Evolutionary conservation across 2,797 vertebrate genomes (phyloP).

Genomic region (Naso thynnoides): DNA sequence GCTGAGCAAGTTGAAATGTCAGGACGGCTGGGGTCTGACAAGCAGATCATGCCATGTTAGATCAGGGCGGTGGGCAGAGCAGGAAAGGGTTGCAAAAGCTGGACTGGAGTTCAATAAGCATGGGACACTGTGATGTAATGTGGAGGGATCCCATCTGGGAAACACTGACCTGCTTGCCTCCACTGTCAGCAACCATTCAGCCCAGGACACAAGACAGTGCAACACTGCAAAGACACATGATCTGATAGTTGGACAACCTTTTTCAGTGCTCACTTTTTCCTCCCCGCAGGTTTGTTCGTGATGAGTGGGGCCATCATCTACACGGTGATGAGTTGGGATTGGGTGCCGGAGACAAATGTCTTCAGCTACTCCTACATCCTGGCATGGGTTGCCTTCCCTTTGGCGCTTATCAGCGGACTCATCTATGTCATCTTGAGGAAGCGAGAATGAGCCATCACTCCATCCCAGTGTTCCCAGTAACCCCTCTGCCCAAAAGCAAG

Average conservation of each 20-base stretch:
- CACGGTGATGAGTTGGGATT: conserved; percentile 90
- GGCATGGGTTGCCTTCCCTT: conserved; percentile 95
- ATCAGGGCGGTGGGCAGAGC: conserved; percentile 47
- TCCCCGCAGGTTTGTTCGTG: conserved; percentile 91
- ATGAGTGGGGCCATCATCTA: conserved; percentile 96
- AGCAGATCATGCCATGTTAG: conserved; percentile 66
- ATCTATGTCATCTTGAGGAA: conserved; percentile 97
- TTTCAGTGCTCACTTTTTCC: background rate
- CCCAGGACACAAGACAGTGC: conserved; percentile 31
- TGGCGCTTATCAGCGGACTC: conserved; percentile 93
- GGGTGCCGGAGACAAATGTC: conserved; percentile 75
- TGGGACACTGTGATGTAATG: conserved; percentile 35
- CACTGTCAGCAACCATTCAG: conserved; percentile 39
- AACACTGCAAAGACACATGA: conserved; percentile 38
- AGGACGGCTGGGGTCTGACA: conserved; percentile 63
- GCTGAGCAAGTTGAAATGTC: conserved; percentile 78
- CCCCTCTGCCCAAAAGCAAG: conserved; percentile 50
- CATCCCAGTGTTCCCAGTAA: conserved; percentile 54
- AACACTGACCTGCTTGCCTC: conserved; percentile 19
- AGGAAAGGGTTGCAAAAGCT: conserved; percentile 17
- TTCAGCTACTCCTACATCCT: conserved; percentile 96
- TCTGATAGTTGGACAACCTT: background rate
- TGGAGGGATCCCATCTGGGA: conserved; percentile 35
- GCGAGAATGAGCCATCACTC: conserved; percentile 86
- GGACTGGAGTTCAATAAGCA: conserved; percentile 32